These are phyloP conservation scores for Bos javanicus DNA, from an alignment of 2,113 vertebrate species.

Conservation along the genomic window DNA sequence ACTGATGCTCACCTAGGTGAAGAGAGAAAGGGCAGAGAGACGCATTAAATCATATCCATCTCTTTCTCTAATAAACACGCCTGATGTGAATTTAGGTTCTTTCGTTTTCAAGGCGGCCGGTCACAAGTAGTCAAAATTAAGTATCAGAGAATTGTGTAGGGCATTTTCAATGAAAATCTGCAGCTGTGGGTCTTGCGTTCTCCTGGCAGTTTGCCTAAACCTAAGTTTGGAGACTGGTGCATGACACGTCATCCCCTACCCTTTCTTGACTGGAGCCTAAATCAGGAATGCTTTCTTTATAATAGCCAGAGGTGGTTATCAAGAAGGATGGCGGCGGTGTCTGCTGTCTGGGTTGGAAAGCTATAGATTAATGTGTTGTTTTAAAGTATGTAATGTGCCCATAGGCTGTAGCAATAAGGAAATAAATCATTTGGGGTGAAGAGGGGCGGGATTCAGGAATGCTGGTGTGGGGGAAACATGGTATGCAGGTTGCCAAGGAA, in stretches of 20 bases:
- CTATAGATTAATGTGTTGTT: constrained; percentile 53
- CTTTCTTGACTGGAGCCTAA: neutral
- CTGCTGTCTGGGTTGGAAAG: constrained; percentile 28
- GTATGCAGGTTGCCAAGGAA: constrained; percentile 19
- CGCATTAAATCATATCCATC: neutral
- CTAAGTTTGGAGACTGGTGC: neutral
- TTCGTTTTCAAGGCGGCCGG: neutral
- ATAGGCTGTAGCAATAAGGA: neutral
- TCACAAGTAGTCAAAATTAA: neutral
- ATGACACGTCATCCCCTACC: neutral
- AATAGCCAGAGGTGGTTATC: constrained; percentile 33
- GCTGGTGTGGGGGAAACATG: neutral
- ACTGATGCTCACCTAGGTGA: accelerated
- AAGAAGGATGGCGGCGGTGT: neutral
- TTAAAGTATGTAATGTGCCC: constrained; percentile 49
- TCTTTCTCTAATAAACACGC: neutral
- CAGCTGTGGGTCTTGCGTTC: neutral
- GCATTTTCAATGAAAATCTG: neutral
- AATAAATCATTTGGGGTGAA: constrained; percentile 49
- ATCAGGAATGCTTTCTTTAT: constrained; percentile 1
- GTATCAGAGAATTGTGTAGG: neutral
- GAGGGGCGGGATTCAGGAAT: neutral
- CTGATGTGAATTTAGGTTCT: neutral
- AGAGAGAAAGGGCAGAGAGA: accelerated
- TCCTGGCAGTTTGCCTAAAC: neutral